Evolutionary conservation across 2,888 invertebrate genomes (phyloP).

Genomic region (Conops quadrifasciatus): DNA sequence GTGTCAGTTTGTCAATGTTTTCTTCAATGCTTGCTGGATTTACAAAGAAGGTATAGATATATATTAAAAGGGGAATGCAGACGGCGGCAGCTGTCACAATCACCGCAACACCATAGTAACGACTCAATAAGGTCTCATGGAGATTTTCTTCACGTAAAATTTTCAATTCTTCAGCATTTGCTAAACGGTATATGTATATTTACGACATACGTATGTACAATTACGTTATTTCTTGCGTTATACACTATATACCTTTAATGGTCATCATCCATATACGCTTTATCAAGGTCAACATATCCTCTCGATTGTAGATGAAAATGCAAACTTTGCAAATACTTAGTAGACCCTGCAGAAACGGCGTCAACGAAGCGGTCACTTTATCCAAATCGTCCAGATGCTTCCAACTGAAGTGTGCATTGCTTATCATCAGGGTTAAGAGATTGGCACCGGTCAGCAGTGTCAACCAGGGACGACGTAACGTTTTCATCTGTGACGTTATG

Average conservation of each 20-base stretch:
- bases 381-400: slow-evolving; percentile 38
- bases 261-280: slow-evolving; percentile 39
- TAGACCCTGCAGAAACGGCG: slow-evolving; percentile 38
- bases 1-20: slow-evolving; percentile 1
- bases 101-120: slow-evolving; percentile 1
- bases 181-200: background rate
- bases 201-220: too few species aligned
- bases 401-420: slow-evolving; percentile 31
- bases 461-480: slow-evolving; percentile 7
- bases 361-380: slow-evolving; percentile 38
- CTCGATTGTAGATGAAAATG: slow-evolving; percentile 36
- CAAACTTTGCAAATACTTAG: slow-evolving; percentile 38
- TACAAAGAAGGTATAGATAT: background rate
- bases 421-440: background rate
- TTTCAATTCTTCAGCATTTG: slow-evolving; percentile 24
- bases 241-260: slow-evolving; percentile 34
- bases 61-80: slow-evolving; percentile 5
- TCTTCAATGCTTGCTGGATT: background rate
- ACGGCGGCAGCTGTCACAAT: background rate
- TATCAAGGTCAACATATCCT: slow-evolving; percentile 36
- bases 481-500: slow-evolving; percentile 5
- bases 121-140: background rate
- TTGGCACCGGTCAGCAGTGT: background rate
- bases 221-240: background rate
- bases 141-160: slow-evolving; percentile 20